Evolutionary conservation across 1,140 invertebrate genomes (phyloP).

Genomic region (Anoplolepis gracilipes): DNA sequence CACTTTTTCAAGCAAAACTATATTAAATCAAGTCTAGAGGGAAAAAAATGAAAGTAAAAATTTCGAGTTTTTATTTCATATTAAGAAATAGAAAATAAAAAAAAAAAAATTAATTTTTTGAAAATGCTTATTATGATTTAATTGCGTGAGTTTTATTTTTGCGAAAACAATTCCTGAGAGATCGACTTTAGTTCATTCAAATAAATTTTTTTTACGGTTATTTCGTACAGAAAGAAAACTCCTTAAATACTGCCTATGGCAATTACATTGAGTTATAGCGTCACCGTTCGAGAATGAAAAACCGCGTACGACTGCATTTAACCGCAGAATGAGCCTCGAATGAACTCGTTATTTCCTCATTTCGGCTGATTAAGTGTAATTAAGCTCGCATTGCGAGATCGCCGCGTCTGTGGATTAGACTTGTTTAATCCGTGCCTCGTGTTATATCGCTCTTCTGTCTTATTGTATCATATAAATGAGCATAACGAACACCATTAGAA

Average conservation of each 20-base stretch:
- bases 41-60: background rate
- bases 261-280: conserved; percentile 69
- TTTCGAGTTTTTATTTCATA: background rate
- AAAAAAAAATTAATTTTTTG: too few species aligned
- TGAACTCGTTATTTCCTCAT: conserved; percentile 73
- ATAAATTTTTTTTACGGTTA: conserved; percentile 68
- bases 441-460: background rate
- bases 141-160: conserved; percentile 28
- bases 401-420: conserved; percentile 8
- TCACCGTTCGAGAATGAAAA: conserved; percentile 47
- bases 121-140: background rate
- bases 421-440: conserved; percentile 20
- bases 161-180: background rate
- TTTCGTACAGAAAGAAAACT: conserved; percentile 39
- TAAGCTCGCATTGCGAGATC: conserved; percentile 64
- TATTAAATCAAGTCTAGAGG: background rate
- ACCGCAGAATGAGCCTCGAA: conserved; percentile 55
- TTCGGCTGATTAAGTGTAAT: conserved; percentile 73
- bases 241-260: conserved; percentile 36
- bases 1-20: background rate
- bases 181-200: conserved; percentile 31
- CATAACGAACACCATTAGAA: background rate
- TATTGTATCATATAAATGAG: background rate
- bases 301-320: conserved; percentile 53
- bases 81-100: background rate